A percentile compares a stretch with the other conserved stretches of the same genome.
These are phyloP conservation scores for Latrodectus geometricus DNA, from an alignment of 1,140 invertebrate species.

Conservation along the genomic window DNA sequence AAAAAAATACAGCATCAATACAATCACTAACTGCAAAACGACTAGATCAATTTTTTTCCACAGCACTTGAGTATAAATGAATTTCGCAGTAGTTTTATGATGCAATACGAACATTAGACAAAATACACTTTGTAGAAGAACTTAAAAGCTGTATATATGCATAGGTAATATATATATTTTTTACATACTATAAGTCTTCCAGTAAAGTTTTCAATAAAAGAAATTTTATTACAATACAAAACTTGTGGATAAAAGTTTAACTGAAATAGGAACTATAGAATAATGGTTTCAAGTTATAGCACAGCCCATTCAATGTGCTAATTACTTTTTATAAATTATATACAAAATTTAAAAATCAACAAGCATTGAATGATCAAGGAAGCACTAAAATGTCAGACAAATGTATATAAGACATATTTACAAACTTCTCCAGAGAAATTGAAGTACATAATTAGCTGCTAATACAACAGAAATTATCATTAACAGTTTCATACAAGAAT, in stretches of 20 bases:
- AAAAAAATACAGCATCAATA: constrained; percentile 12
- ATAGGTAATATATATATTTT: neutral
- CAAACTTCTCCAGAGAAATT: neutral
- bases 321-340: constrained; percentile 24
- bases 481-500: neutral
- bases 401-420: neutral
- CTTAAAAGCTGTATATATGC: neutral
- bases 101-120: neutral
- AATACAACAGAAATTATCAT: neutral
- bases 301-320: constrained; percentile 23
- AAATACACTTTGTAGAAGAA: constrained; percentile 2
- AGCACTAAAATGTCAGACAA: constrained; percentile 4
- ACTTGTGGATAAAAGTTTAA: constrained; percentile 1
- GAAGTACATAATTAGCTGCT: too few relatives aligned
- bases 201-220: neutral
- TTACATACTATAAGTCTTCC: neutral
- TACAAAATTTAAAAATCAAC: constrained; percentile 41
- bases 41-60: constrained; percentile 48
- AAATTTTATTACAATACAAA: neutral
- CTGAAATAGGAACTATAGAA: constrained; percentile 55
- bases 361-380: constrained; percentile 14
- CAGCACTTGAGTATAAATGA: constrained; percentile 24
- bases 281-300: constrained; percentile 8
- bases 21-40: constrained; percentile 49
- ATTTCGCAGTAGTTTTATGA: constrained; percentile 20